Conservation (phyloP, 64 coral and sea anemone species). For the Acropora yongei region DNA sequence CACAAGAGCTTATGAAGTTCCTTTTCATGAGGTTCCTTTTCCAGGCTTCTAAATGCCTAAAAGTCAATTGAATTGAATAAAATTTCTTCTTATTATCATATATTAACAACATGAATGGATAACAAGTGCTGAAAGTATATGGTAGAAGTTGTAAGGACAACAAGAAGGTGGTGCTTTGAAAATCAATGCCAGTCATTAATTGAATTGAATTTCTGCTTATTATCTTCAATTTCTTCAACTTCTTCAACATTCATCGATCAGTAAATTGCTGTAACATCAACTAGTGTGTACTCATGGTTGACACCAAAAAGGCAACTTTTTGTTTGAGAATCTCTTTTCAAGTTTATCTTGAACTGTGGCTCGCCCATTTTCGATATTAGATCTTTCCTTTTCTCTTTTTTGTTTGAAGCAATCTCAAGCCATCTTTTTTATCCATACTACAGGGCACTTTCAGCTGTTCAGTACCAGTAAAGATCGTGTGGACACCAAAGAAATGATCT, state of each 20-base stretch:
- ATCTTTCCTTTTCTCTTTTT: neutral
- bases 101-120: neutral
- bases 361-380: neutral
- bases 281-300: neutral
- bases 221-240: neutral
- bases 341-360: neutral
- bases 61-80: neutral
- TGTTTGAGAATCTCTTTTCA: neutral
- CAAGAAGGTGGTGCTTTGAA: neutral
- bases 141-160: neutral
- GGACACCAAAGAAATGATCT: slow-evolving; percentile 55
- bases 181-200: neutral
- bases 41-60: neutral
- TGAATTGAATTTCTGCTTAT: slow-evolving; percentile 1
- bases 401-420: neutral
- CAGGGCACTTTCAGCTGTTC: slow-evolving; percentile 38
- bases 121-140: neutral
- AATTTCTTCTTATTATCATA: neutral
- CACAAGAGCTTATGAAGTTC: neutral
- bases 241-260: neutral
- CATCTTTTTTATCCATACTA: neutral
- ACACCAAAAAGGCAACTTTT: neutral
- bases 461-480: neutral
- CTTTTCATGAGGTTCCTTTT: neutral
- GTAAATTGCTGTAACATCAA: neutral